A percentile compares a stretch with the other conserved stretches of the same genome.
Conservation (phyloP, 2,888 invertebrate genomes). For the Erebia aethiops region DNA sequence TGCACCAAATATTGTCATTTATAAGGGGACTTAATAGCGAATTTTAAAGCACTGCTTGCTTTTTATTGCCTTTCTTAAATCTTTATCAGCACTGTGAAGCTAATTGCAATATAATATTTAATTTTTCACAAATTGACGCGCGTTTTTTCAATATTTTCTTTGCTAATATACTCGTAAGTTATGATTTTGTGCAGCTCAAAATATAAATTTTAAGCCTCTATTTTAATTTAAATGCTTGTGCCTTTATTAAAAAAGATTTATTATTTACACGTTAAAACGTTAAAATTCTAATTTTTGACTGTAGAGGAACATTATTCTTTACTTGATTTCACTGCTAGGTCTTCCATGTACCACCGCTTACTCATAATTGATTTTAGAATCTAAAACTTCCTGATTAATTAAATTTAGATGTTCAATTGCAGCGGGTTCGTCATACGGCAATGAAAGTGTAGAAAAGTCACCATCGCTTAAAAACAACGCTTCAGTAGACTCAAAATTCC, state of each 20-base stretch:
- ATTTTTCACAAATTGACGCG: too few relatives aligned
- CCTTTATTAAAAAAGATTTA: too few relatives aligned
- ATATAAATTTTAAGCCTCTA: too few relatives aligned
- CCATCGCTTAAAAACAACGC: slow-evolving; percentile 74
- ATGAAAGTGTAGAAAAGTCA: slow-evolving; percentile 78
- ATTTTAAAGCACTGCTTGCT: background rate
- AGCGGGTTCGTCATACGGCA: slow-evolving; percentile 78
- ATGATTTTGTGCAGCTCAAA: too few relatives aligned
- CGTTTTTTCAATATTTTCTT: too few relatives aligned
- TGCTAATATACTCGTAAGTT: too few relatives aligned
- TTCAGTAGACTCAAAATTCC: slow-evolving; percentile 67
- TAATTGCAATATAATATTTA: too few relatives aligned
- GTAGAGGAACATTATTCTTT: background rate
- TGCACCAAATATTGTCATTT: slow-evolving; percentile 23
- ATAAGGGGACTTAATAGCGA: slow-evolving; percentile 18
- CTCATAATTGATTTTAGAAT: background rate
- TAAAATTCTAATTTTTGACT: background rate
- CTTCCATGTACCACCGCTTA: slow-evolving; percentile 26
- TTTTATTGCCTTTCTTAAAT: background rate
- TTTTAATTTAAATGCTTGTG: too few relatives aligned
- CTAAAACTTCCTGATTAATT: background rate
- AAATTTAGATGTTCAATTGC: slow-evolving; percentile 42
- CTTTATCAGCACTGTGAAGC: background rate
- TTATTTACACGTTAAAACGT: too few relatives aligned
- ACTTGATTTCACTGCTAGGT: slow-evolving; percentile 6